Base-by-base conservation (phyloP, 2,888 invertebrate genomes). In the Tetrapedia diversipes region DNA sequence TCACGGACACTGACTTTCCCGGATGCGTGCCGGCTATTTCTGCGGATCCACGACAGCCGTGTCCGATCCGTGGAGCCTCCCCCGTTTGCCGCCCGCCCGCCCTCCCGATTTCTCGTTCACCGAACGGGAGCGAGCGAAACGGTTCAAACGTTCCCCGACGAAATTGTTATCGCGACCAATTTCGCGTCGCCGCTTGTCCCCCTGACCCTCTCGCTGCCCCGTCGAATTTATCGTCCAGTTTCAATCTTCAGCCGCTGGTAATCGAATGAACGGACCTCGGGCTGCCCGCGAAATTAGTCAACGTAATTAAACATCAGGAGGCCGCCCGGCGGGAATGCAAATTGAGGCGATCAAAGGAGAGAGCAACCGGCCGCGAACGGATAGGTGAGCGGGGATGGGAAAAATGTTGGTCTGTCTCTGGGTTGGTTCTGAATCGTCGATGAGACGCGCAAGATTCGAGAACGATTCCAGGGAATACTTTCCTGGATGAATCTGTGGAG, bases 1-100 rank as follows among this genome's bases (percentile, higher is more conserved):
- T 83, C 67, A 84, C 57, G 76, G 69, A 43, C 32, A 67, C 67
- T 70, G 71, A 51, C 61, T 77, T 76, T 68, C 69, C 71, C 71
- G 77, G 61, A 76, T 69, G 69, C 76, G 78, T 56, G 56, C 71
- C 69, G 80, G 81, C 81, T 84, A 84, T 84, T 84, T 85, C 81
- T 83, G 83, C 74, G 78, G n/a, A 70, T 85, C 73, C 76, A 29
- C 78, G 80, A 71, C 79, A 67, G 71, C 67, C 65, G 66, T 70
- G 82, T 82, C 79, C 34, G 66, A 71, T 57, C 54, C 43, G 76
- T 73, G 27, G 14, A 39, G 37, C 56, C 10, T 39, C 73, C 66
- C 68, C 65, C 72, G 69, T n/a, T n/a, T n/a, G n/a, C n/a, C n/a
- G n/a, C n/a, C n/a, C n/a, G n/a, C n/a, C n/a, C n/a, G n/a, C n/a